Percentiles rank a stretch among this genome's conserved stretches.
phyloP scores from a whole-genome alignment of 2,797 vertebrate genomes.

The Anguilla pacifica region DNA sequence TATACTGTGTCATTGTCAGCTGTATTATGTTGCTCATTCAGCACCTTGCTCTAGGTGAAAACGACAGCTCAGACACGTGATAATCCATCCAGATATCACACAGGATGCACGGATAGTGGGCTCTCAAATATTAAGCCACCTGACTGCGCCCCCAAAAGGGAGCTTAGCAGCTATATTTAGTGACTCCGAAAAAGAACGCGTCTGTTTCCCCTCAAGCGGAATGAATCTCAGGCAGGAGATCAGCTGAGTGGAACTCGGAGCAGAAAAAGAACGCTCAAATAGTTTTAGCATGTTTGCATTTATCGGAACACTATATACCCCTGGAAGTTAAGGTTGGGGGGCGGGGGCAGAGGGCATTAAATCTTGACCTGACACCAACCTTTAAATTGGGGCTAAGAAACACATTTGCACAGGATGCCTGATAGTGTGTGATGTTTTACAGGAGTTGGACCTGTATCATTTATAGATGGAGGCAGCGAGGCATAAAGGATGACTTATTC shows the following conservation, averaged over 20 bases:
- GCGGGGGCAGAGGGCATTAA: not conserved
- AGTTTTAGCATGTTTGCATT: not conserved
- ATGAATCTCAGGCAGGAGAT: conserved; percentile 9
- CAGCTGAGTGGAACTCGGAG: not conserved
- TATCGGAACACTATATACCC: not conserved
- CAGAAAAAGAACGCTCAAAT: not conserved
- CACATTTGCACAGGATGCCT: not conserved
- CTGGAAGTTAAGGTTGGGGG: not conserved
- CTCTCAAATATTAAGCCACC: not conserved
- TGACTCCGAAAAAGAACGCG: not conserved
- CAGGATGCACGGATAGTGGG: conserved; percentile 11
- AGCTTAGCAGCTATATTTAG: conserved; percentile 15
- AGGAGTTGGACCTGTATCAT: not conserved
- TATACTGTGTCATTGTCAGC: not conserved
- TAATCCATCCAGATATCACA: not conserved
- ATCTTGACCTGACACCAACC: not conserved
- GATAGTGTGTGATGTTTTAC: not conserved
- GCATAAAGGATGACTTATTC: not conserved
- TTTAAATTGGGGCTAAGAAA: not conserved
- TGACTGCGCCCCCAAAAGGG: not conserved
- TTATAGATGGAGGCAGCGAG: not conserved
- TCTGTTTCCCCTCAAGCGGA: conserved; percentile 4
- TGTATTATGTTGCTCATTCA: not conserved
- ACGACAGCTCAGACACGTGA: not conserved
- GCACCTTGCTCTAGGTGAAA: not conserved